Evolutionary conservation across 2,888 invertebrate genomes (phyloP).

Genomic region (Pediacus dermestoides): DNA sequence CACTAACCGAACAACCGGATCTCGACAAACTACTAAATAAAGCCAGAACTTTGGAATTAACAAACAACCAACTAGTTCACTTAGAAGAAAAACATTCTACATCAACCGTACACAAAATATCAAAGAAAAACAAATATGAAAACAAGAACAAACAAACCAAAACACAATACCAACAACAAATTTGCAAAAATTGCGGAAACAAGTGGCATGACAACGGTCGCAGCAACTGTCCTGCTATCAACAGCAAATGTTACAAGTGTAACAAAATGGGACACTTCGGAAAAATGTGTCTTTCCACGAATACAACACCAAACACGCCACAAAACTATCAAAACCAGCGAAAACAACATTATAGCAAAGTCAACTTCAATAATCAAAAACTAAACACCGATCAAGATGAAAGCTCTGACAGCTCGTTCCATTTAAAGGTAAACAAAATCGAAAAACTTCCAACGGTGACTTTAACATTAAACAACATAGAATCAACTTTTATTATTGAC

Average conservation of each 20-base stretch:
- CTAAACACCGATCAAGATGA: background rate
- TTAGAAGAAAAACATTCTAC: background rate
- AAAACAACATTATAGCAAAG: background rate
- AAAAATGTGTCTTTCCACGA: slow-evolving; percentile 15
- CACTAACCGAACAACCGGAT: slow-evolving; percentile 4
- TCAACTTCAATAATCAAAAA: slow-evolving; percentile 9
- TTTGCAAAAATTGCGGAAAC: slow-evolving; percentile 17
- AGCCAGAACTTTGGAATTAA: background rate
- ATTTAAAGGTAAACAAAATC: background rate
- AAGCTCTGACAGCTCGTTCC: background rate
- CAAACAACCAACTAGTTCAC: slow-evolving; percentile 1
- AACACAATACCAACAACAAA: too few species aligned
- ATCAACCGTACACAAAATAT: background rate
- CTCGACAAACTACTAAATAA: background rate
- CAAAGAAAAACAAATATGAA: background rate
- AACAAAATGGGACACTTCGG: slow-evolving; percentile 15
- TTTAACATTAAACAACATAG: slow-evolving; percentile 1
- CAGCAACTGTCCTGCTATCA: slow-evolving; percentile 17
- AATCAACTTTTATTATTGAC: slow-evolving; percentile 12
- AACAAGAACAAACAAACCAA: background rate
- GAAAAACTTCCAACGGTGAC: slow-evolving; percentile 1
- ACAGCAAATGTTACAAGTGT: slow-evolving; percentile 12
- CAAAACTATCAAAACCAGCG: too few species aligned
- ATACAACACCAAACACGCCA: too few species aligned
- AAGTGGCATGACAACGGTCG: slow-evolving; percentile 17